phyloP scores from a whole-genome alignment of 2,888 invertebrate species.

The Nesidiocoris tenuis region DNA sequence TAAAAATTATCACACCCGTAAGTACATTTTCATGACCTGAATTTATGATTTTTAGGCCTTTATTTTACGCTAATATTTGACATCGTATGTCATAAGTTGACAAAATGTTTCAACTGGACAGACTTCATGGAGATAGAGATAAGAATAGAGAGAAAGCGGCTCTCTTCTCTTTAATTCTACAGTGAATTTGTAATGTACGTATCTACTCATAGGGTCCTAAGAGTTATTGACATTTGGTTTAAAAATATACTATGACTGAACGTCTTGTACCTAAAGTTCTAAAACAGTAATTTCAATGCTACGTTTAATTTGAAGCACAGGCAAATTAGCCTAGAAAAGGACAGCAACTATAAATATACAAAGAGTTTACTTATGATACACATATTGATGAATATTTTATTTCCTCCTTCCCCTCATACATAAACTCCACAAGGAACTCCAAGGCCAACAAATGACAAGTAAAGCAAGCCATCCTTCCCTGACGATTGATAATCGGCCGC shows the following conservation, averaged over 20 bases:
- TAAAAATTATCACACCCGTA: conserved; percentile 42
- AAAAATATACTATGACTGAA: conserved; percentile 42
- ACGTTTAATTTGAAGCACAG: conserved; percentile 41
- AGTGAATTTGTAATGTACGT: conserved; percentile 39
- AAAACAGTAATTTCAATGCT: conserved; percentile 34
- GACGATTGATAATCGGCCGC: too few species aligned
- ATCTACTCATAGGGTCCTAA: conserved; percentile 38
- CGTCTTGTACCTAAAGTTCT: conserved; percentile 41
- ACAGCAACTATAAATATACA: conserved; percentile 42
- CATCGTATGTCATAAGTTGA: conserved; percentile 37
- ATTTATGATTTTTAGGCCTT: conserved; percentile 41
- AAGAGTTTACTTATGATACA: conserved; percentile 39
- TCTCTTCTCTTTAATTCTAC: conserved; percentile 33
- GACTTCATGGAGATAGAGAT: conserved; percentile 42
- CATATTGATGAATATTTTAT: neutral
- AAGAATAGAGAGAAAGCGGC: conserved; percentile 39
- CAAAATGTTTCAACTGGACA: conserved; percentile 41
- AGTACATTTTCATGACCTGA: conserved; percentile 41
- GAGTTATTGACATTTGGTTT: conserved; percentile 42
- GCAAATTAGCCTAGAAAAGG: conserved; percentile 43
- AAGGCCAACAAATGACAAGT: conserved; percentile 21
- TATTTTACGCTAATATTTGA: conserved; percentile 35
- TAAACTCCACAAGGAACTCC: conserved; percentile 25
- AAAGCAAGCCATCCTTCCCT: too few species aligned
- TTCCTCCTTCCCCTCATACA: conserved; percentile 9